phyloP scores from a whole-genome alignment of 2,888 invertebrate species.

The Luperina testacea region DNA sequence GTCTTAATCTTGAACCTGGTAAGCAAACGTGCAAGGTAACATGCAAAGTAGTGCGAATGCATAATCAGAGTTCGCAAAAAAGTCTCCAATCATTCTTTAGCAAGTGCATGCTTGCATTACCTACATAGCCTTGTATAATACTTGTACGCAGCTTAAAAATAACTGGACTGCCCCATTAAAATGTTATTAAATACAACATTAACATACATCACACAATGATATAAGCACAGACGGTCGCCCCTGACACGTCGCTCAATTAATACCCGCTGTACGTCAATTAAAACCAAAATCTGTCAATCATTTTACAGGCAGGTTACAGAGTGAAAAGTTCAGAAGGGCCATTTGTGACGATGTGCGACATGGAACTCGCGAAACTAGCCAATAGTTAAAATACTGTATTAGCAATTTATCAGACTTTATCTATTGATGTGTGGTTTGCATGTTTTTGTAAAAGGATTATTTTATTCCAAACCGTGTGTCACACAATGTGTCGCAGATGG shows the following conservation, averaged over 20 bases:
- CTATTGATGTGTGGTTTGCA: neutral
- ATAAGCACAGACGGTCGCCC: conserved; percentile 50
- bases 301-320: conserved; percentile 45
- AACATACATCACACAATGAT: conserved; percentile 43
- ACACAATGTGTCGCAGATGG: neutral
- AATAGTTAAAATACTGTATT: neutral
- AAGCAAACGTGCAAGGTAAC: neutral
- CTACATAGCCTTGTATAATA: conserved; percentile 12
- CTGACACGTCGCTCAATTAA: conserved; percentile 76
- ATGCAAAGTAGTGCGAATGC: neutral
- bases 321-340: conserved; percentile 13
- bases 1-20: neutral
- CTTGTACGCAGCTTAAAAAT: conserved; percentile 24
- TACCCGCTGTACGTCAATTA: conserved; percentile 84
- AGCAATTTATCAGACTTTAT: neutral
- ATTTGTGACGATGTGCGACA: neutral
- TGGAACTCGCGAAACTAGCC: neutral
- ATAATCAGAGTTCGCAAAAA: neutral
- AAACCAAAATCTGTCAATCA: conserved; percentile 85
- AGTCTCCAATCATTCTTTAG: neutral
- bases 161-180: conserved; percentile 31
- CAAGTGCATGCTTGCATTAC: neutral
- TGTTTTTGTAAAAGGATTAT: neutral
- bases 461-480: neutral
- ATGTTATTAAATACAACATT: conserved; percentile 47